A percentile compares a stretch with the other conserved stretches of the same genome.
phyloP scores from a whole-genome alignment of 2,797 vertebrate genomes.

The Adrianichthys oophorus region DNA sequence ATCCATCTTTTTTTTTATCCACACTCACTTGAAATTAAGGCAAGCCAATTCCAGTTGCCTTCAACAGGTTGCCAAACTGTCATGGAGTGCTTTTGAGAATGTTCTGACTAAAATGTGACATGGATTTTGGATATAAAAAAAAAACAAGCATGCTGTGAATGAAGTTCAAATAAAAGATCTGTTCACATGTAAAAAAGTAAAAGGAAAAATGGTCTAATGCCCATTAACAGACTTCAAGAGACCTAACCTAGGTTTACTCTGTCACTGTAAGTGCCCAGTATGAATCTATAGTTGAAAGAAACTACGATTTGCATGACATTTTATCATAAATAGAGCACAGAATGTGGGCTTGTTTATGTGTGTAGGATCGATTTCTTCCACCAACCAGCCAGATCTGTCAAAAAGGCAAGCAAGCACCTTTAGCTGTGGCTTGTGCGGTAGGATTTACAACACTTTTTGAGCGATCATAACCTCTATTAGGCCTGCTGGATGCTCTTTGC shows the following conservation, averaged over 20 bases:
- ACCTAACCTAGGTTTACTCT: too few species aligned
- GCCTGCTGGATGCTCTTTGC: slow-evolving; percentile 39
- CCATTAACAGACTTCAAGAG: background rate
- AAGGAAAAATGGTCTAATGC: too few species aligned
- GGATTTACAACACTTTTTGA: slow-evolving; percentile 66
- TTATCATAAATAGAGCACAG: slow-evolving; percentile 28
- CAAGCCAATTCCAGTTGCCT: too few species aligned
- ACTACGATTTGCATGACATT: slow-evolving; percentile 37
- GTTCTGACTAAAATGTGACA: background rate
- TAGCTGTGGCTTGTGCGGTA: slow-evolving; percentile 53
- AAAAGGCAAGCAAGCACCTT: slow-evolving; percentile 64
- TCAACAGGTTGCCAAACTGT: too few species aligned
- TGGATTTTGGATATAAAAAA: too few species aligned
- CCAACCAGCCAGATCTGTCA: slow-evolving; percentile 77
- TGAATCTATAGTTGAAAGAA: slow-evolving; percentile 4
- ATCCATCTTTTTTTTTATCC: too few species aligned
- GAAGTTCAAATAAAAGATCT: background rate
- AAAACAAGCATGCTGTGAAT: background rate
- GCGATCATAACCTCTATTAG: slow-evolving; percentile 76
- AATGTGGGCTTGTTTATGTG: slow-evolving; percentile 1
- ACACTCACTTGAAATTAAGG: too few species aligned
- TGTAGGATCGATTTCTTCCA: slow-evolving; percentile 81
- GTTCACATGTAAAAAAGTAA: background rate
- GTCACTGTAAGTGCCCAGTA: background rate
- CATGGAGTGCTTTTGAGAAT: background rate